Base-by-base conservation (phyloP, 2,888 invertebrate genomes). In the Bugulina stolonifera region DNA sequence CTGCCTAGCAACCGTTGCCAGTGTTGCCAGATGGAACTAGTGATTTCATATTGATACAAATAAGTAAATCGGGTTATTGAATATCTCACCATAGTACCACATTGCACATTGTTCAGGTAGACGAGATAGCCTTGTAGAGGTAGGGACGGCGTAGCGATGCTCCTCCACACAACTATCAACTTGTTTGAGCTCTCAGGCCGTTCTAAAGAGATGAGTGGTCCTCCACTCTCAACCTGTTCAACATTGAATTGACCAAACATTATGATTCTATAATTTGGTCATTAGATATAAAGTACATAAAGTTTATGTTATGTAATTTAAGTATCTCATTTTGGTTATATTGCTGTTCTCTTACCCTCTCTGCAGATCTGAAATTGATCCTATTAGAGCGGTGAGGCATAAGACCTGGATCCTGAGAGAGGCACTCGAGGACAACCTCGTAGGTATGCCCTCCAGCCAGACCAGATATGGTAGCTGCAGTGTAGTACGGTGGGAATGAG, bases 121-220 rank as follows among this genome's bases (percentile, higher is more conserved):
- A 84, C 78, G 23, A 79, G 76, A 74, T 84, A 84, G n/a, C 82
- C 82, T 58, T 78, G 77, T 29, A 84, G 78, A 23, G 80, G 80
- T 52, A 75, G 75, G 18, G 79, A 76, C 29, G 74, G 73, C 52
- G 79, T 77, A 69, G 80, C 77, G 34, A 82, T 79, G 2, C 81
- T 80, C 80, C 80, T 81, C 84, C 84, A 84, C 35, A 82, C 81
- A 54, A 84, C 78, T 3, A 81, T 78, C 72, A 84, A 74, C 23
- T 80, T 77, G 74, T 83, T 80, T 0, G 72, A 75, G 54, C 79
- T 79, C 23, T 79, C 77, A 27, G 79, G 76, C 32, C 78, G 76
- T 75, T 83, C 82, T 69, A 84, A 76, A 52, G 83, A 84, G 72
- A 84, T 81, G 22, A 84, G 77, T 70, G 84, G 83, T 2, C 84